Percentiles rank a stretch among this genome's conserved stretches.
Evolutionary conservation across 2,797 vertebrate species (phyloP).

Genomic region (Notamacropus eugenii): DNA sequence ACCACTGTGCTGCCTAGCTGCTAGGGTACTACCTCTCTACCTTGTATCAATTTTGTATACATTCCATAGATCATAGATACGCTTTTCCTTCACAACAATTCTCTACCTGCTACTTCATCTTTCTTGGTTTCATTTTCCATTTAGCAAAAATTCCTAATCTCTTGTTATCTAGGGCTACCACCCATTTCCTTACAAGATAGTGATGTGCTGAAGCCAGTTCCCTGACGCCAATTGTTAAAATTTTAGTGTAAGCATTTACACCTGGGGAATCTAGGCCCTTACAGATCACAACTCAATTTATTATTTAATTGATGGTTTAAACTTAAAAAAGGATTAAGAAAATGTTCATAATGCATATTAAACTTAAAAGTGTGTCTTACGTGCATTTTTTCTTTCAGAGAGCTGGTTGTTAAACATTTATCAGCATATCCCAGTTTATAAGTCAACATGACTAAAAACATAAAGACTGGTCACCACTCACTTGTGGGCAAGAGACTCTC

Average conservation of each 20-base stretch:
- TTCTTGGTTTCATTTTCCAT: background rate
- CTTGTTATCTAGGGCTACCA: background rate
- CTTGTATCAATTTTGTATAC: background rate
- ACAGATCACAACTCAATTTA: background rate
- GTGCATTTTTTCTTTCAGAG: background rate
- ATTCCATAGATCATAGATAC: background rate
- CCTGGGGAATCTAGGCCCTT: background rate
- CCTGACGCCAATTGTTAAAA: background rate
- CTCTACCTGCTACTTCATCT: background rate
- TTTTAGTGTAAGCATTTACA: background rate
- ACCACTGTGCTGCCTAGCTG: background rate
- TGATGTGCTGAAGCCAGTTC: background rate
- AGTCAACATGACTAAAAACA: background rate
- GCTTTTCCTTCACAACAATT: background rate
- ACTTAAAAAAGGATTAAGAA: background rate
- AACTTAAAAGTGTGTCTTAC: background rate
- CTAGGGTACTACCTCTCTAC: background rate
- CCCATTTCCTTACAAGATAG: background rate
- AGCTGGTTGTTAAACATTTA: background rate
- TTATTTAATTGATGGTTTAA: background rate
- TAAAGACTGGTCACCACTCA: background rate
- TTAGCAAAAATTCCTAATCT: background rate
- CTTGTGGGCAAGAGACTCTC: background rate
- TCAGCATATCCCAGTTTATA: background rate
- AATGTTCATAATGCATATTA: background rate